phyloP scores from a whole-genome alignment of 2,113 vertebrate species.

The Mobula birostris region DNA sequence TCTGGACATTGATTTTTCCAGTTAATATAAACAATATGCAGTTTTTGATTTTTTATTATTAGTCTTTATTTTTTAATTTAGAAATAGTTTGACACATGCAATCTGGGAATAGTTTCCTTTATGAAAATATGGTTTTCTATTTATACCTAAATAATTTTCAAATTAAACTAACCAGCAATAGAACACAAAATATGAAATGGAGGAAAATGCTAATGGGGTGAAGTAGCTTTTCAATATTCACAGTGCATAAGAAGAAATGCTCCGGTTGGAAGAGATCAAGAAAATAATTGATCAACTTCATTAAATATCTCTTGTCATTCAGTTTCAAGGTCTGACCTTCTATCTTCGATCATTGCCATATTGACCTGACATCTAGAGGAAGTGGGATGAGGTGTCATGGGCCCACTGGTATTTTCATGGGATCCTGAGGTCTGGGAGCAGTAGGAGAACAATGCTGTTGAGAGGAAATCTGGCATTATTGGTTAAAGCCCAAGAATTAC shows the following conservation, averaged over 20 bases:
- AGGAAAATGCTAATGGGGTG: not conserved
- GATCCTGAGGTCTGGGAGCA: not conserved
- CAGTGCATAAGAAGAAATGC: not conserved
- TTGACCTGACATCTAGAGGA: not conserved
- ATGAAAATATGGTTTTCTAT: not conserved
- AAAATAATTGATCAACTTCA: not conserved
- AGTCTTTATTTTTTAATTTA: slow-evolving; percentile 20
- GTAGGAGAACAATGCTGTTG: not conserved
- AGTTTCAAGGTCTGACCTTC: not conserved
- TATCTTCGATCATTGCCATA: not conserved
- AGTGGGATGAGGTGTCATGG: not conserved
- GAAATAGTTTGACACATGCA: not conserved
- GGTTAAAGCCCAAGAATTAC: not conserved
- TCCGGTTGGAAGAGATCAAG: not conserved
- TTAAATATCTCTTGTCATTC: not conserved
- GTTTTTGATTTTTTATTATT: not conserved
- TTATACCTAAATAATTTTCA: not conserved
- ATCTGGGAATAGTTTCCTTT: not conserved
- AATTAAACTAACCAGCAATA: not conserved
- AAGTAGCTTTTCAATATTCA: not conserved
- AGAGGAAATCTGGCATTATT: not conserved
- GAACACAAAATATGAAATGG: not conserved
- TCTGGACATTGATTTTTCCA: slow-evolving; percentile 9
- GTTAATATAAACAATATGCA: slow-evolving; percentile 23
- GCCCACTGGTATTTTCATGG: not conserved